Evolutionary conservation across 2,888 invertebrate genomes (phyloP).

Genomic region (Parochlus steinenii): DNA sequence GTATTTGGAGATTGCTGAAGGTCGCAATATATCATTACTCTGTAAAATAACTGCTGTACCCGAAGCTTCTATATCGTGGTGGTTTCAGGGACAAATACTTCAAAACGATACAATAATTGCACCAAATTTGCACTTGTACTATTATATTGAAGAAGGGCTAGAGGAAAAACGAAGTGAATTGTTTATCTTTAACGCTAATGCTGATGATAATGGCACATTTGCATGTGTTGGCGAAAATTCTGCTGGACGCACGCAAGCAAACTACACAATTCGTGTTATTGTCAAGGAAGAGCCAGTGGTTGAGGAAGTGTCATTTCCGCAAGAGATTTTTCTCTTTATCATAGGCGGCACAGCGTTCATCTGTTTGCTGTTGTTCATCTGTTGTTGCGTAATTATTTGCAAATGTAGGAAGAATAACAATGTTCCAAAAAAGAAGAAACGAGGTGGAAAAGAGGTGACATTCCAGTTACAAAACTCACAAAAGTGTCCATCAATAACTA

Average conservation of each 20-base stretch:
- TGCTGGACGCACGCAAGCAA: conserved; percentile 61
- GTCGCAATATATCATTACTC: conserved; percentile 62
- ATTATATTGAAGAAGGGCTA: conserved; percentile 53
- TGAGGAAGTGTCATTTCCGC: conserved; percentile 48
- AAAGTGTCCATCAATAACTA: conserved; percentile 31
- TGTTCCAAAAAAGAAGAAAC: conserved; percentile 35
- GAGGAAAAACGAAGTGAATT: conserved; percentile 63
- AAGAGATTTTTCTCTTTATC: conserved; percentile 52
- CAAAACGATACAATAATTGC: conserved; percentile 57
- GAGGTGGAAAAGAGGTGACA: conserved; percentile 5
- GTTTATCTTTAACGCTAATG: conserved; percentile 57
- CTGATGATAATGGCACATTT: conserved; percentile 72
- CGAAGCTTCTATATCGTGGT: conserved; percentile 67
- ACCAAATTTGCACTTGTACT: conserved; percentile 47
- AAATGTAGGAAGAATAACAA: conserved; percentile 34
- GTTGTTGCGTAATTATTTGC: conserved; percentile 48
- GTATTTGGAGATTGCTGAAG: conserved; percentile 60
- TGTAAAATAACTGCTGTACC: conserved; percentile 70
- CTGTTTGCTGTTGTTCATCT: conserved; percentile 43
- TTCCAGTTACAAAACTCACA: conserved; percentile 24
- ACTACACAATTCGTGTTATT: conserved; percentile 63
- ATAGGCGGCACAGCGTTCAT: conserved; percentile 47
- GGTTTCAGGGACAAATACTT: conserved; percentile 63
- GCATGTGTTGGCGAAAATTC: conserved; percentile 73
- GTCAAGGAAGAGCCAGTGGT: conserved; percentile 55